These are phyloP conservation scores for Brachystomella parvula DNA, from an alignment of 1,140 invertebrate species.

Conservation along the genomic window DNA sequence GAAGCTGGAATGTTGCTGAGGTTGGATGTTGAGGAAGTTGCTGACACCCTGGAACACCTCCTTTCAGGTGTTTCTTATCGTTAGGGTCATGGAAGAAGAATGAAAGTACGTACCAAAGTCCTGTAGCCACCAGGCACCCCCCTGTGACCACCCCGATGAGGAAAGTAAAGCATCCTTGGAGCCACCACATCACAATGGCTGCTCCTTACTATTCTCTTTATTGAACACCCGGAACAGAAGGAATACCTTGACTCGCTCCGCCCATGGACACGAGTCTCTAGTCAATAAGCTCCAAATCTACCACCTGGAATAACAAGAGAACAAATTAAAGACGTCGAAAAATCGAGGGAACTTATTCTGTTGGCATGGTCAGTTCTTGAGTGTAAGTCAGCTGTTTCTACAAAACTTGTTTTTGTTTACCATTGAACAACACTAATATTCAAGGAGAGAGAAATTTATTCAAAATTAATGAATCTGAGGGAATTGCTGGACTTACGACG, in stretches of 20 bases:
- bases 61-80: not conserved
- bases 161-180: conserved; percentile 22
- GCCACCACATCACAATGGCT: not conserved
- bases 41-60: not conserved
- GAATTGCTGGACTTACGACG: no score
- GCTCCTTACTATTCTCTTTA: not conserved
- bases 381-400: no score
- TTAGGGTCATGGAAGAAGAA: conserved; percentile 33
- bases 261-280: not conserved
- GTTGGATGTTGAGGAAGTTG: conserved; percentile 10
- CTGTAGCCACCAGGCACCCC: conserved; percentile 20
- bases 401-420: no score
- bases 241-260: not conserved
- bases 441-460: no score
- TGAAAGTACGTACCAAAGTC: conserved; percentile 31
- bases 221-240: not conserved
- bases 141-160: conserved; percentile 26
- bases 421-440: no score
- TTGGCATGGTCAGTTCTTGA: no score
- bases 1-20: conserved; percentile 36
- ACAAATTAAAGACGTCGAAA: no score
- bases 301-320: no score
- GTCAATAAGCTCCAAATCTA: not conserved
- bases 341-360: no score
- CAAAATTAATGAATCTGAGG: no score